These are phyloP conservation scores for Alviniconcha marisindica DNA, from an alignment of 1,140 invertebrate genomes.

Conservation along the genomic window DNA sequence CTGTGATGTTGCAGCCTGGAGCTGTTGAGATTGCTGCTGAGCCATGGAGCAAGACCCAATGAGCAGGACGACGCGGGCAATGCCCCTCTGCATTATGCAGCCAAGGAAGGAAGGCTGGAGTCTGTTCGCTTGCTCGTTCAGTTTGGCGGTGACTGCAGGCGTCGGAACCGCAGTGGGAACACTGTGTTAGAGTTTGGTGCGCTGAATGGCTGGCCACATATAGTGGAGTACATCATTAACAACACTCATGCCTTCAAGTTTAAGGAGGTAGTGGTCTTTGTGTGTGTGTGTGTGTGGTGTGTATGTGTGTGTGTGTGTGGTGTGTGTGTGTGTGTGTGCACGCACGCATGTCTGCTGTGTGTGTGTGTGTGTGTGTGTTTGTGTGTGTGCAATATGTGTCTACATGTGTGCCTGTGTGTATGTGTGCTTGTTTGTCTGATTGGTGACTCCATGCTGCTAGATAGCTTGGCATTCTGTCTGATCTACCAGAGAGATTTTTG, in stretches of 20 bases:
- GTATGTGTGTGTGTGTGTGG: too few relatives aligned
- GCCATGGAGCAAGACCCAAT: background rate
- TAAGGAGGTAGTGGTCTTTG: too few relatives aligned
- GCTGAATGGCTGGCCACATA: background rate
- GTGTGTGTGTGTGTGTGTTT: too few relatives aligned
- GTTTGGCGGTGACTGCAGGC: background rate
- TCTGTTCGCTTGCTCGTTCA: background rate
- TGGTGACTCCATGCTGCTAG: too few relatives aligned
- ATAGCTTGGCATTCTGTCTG: too few relatives aligned
- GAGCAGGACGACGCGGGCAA: background rate
- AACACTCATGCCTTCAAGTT: background rate
- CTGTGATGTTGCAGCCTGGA: slow-evolving; percentile 4
- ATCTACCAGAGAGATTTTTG: too few relatives aligned
- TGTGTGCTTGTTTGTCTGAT: too few relatives aligned
- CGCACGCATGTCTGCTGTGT: too few relatives aligned
- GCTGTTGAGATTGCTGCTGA: background rate
- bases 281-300: too few relatives aligned
- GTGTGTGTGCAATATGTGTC: too few relatives aligned
- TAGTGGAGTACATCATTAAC: background rate
- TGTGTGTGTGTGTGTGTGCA: too few relatives aligned
- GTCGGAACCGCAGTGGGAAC: background rate
- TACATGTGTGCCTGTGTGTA: too few relatives aligned
- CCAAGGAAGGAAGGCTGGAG: background rate
- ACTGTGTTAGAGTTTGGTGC: background rate
- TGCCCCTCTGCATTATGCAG: background rate